phyloP scores from a whole-genome alignment of 2,113 vertebrate species.

The Scatophagus argus region DNA sequence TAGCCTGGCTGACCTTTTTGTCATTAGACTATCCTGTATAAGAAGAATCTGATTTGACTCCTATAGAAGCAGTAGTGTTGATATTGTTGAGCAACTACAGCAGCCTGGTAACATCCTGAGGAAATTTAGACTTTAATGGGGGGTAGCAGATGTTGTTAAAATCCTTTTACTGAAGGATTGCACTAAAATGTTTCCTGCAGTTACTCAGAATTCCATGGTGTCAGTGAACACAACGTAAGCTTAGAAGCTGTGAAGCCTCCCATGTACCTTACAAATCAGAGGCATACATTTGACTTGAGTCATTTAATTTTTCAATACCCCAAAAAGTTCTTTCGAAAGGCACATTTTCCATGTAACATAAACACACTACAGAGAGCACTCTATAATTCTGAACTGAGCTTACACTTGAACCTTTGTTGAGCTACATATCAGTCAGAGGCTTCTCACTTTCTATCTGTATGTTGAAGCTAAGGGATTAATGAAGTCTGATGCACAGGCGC shows the following conservation, averaged over 20 bases:
- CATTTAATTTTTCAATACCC: neutral
- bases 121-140: neutral
- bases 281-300: no score
- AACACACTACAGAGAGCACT: neutral
- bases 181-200: neutral
- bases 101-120: neutral
- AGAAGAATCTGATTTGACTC: neutral
- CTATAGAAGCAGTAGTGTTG: neutral
- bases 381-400: slow-evolving; percentile 3
- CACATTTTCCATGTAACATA: slow-evolving; percentile 14
- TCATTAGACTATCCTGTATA: neutral
- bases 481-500: slow-evolving; percentile 15
- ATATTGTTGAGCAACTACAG: neutral
- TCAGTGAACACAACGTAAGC: neutral
- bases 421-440: neutral
- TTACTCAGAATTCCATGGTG: neutral
- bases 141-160: no score
- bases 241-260: neutral
- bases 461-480: slow-evolving; percentile 27
- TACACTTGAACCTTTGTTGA: neutral
- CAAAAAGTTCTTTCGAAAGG: neutral
- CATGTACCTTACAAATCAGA: neutral
- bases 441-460: neutral
- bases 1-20: neutral
- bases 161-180: neutral